Conservation (phyloP, 2,888 invertebrate species). For the Trachelus stipa region DNA sequence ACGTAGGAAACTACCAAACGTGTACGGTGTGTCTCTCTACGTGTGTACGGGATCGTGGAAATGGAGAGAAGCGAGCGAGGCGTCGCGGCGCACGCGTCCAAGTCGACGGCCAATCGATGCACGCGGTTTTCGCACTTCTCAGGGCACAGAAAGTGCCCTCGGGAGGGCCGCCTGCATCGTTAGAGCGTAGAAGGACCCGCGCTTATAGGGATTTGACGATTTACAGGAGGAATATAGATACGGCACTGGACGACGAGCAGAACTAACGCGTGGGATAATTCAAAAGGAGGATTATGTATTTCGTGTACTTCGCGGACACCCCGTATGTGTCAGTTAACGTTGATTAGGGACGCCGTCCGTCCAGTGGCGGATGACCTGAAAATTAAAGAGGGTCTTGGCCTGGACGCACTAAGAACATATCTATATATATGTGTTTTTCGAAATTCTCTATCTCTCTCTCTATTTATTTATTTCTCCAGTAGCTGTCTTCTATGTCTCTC, state of each 20-base stretch:
- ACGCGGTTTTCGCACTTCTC: constrained; percentile 3
- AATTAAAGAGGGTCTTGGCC: constrained; percentile 6
- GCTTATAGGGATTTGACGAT: background rate
- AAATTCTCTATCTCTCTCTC: background rate
- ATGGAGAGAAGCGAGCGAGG: background rate
- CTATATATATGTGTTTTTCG: background rate
- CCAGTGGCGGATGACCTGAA: constrained; percentile 12
- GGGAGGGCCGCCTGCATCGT: background rate
- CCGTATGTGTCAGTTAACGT: constrained; percentile 34
- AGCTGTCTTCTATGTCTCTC: background rate
- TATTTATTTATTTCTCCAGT: too few relatives aligned
- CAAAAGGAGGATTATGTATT: background rate
- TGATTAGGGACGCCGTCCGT: constrained; percentile 35
- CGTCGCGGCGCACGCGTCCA: constrained; percentile 5
- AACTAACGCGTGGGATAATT: background rate
- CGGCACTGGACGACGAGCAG: background rate
- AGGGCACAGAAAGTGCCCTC: background rate
- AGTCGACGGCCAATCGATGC: constrained; percentile 7
- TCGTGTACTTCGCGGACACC: background rate
- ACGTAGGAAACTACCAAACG: background rate
- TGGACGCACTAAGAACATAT: constrained; percentile 3
- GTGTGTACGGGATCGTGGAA: background rate
- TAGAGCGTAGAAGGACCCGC: background rate
- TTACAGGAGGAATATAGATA: background rate
- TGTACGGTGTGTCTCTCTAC: background rate